phyloP scores from a whole-genome alignment of 2,888 invertebrate genomes.

The Cheiracanthium punctorium region DNA sequence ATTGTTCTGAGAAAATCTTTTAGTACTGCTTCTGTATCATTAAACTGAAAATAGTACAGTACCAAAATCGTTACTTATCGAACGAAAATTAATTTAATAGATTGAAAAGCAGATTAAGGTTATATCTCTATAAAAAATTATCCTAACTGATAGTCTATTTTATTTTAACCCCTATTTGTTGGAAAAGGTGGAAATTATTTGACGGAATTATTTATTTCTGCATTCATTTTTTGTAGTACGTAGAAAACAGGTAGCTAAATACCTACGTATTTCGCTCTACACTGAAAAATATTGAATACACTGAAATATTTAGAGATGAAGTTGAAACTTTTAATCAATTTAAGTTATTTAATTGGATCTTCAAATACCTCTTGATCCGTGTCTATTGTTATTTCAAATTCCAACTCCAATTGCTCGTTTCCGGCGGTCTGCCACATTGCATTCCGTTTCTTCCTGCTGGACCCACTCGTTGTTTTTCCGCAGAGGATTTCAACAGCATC shows the following conservation, averaged over 20 bases:
- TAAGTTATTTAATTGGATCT: too few species aligned
- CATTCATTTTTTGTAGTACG: too few species aligned
- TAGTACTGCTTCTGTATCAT: slow-evolving; percentile 41
- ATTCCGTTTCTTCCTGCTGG: not conserved
- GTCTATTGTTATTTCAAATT: slow-evolving; percentile 58
- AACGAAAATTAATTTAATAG: not conserved
- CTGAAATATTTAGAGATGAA: too few species aligned
- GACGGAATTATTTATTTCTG: too few species aligned
- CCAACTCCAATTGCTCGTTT: slow-evolving; percentile 41
- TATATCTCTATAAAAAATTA: too few species aligned
- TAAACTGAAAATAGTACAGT: slow-evolving; percentile 32
- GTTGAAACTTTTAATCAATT: too few species aligned
- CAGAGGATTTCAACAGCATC: slow-evolving; percentile 23
- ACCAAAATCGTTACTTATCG: not conserved
- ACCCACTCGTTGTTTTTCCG: slow-evolving; percentile 2
- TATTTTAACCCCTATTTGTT: too few species aligned
- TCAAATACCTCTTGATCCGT: slow-evolving; percentile 56
- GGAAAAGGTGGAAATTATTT: too few species aligned
- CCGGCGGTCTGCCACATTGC: slow-evolving; percentile 25
- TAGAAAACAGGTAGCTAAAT: too few species aligned
- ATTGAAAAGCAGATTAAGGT: not conserved
- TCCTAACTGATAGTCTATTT: too few species aligned
- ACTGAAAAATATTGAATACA: too few species aligned
- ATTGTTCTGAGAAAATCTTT: slow-evolving; percentile 54
- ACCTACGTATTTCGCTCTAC: too few species aligned